Evolutionary conservation across 2,797 vertebrate genomes (phyloP).

Genomic region (Cephalopachus bancanus): DNA sequence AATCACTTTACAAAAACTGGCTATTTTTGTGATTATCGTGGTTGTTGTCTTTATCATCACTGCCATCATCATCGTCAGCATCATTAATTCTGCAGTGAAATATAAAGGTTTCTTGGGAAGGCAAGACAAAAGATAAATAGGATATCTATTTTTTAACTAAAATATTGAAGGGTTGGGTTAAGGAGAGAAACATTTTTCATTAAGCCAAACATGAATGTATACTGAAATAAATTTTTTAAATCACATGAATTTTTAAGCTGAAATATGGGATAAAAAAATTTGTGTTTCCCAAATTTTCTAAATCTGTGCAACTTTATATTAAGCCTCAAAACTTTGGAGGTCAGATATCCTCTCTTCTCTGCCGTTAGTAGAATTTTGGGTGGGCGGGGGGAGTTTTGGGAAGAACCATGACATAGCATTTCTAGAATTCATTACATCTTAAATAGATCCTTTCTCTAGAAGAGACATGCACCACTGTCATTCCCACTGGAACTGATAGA

Average conservation of each 20-base stretch:
- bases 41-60: background rate
- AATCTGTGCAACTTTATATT: background rate
- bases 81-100: background rate
- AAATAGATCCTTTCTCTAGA: background rate
- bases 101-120: background rate
- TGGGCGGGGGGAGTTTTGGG: conserved; percentile 31
- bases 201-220: conserved; percentile 28
- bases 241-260: conserved; percentile 2
- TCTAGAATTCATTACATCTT: background rate
- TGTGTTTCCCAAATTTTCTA: conserved; percentile 5
- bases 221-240: conserved; percentile 28
- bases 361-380: background rate
- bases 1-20: conserved; percentile 19
- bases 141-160: background rate
- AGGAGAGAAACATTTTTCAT: background rate
- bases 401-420: background rate
- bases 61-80: background rate
- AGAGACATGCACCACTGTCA: background rate
- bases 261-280: conserved; percentile 8
- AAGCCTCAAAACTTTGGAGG: conserved; percentile 27
- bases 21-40: background rate
- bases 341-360: conserved; percentile 13
- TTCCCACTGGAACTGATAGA: background rate
- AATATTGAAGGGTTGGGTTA: background rate
- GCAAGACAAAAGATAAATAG: background rate